These are phyloP conservation scores for Dromaius novaehollandiae DNA, from an alignment of 2,113 vertebrate species.

Conservation along the genomic window DNA sequence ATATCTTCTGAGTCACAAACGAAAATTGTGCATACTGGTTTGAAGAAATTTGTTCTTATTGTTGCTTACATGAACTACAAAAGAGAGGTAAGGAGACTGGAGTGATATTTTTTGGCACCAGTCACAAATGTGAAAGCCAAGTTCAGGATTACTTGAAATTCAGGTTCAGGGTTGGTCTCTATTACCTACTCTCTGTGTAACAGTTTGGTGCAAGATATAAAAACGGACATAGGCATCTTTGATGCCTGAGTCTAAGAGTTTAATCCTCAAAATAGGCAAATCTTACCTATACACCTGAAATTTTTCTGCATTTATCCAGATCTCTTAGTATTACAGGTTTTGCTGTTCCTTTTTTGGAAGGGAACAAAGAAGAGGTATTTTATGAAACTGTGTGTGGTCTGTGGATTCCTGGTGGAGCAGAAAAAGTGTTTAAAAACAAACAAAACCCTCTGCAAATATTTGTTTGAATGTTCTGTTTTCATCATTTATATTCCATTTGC, in stretches of 20 bases:
- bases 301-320: background rate
- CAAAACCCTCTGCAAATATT: background rate
- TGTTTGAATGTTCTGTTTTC: background rate
- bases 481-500: background rate
- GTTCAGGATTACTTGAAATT: background rate
- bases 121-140: background rate
- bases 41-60: background rate
- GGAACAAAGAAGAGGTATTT: background rate
- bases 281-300: background rate
- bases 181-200: accelerated
- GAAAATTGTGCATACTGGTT: background rate
- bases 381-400: background rate
- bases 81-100: background rate
- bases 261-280: background rate
- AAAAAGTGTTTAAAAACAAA: background rate
- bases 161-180: background rate
- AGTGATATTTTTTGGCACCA: background rate
- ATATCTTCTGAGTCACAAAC: background rate
- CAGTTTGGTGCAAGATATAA: background rate
- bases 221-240: background rate
- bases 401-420: background rate
- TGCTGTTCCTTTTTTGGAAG: background rate
- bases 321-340: accelerated
- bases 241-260: background rate
- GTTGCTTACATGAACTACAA: background rate